These are phyloP conservation scores for Zaprionus africanus DNA, from an alignment of 1,140 invertebrate genomes.

Conservation along the genomic window DNA sequence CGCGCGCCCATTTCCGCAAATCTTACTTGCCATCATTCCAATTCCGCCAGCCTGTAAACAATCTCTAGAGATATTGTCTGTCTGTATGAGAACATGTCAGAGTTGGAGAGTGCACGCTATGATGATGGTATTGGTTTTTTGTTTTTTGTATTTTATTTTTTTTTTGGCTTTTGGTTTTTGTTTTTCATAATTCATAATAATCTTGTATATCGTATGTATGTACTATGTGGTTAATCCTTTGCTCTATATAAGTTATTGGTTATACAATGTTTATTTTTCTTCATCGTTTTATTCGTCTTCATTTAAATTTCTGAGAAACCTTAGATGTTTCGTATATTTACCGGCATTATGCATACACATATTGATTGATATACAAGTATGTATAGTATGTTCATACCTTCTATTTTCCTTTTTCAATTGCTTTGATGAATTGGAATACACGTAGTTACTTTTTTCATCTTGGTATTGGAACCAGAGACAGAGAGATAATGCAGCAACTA, in stretches of 20 bases:
- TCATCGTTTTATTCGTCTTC: conserved; percentile 34
- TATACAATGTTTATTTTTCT: conserved; percentile 44
- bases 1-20: conserved; percentile 58
- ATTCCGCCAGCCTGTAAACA: conserved; percentile 36
- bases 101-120: conserved; percentile 29
- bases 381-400: conserved; percentile 38
- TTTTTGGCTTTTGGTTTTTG: conserved; percentile 13
- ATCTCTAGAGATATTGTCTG: conserved; percentile 55
- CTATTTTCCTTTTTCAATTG: conserved; percentile 76
- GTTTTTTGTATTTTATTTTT: conserved; percentile 9
- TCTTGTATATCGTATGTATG: conserved; percentile 31
- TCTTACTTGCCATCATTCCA: conserved; percentile 26
- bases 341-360: conserved; percentile 35
- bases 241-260: conserved; percentile 61
- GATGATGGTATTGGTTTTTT: conserved; percentile 8
- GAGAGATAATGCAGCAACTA: conserved; percentile 60
- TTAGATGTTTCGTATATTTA: conserved; percentile 76
- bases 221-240: conserved; percentile 58
- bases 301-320: conserved; percentile 73
- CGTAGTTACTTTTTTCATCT: conserved; percentile 68
- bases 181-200: conserved; percentile 13
- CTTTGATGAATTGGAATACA: conserved; percentile 83
- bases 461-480: conserved; percentile 46
- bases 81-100: conserved; percentile 36
- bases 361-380: background rate